Conservation (phyloP, 2,113 vertebrate genomes). For the Abramis brama region DNA sequence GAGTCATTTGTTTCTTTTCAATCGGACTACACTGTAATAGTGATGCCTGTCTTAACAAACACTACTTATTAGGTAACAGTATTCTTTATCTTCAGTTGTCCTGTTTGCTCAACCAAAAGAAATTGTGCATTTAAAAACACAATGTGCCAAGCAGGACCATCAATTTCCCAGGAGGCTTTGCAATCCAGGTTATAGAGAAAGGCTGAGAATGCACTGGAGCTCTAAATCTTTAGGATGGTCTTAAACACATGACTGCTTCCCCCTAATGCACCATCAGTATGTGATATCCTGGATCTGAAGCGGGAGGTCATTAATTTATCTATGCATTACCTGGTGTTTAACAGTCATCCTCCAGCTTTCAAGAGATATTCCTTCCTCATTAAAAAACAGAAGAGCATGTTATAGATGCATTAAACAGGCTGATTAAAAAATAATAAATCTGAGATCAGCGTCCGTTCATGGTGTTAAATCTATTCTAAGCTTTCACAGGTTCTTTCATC, state of each 20-base stretch:
- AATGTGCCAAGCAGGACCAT: constrained; percentile 38
- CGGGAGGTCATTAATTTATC: constrained; percentile 63
- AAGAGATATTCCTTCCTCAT: constrained; percentile 6
- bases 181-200: constrained; percentile 16
- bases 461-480: constrained; percentile 13
- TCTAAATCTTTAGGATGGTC: constrained; percentile 65
- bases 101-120: not conserved
- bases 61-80: not conserved
- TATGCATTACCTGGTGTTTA: constrained; percentile 62
- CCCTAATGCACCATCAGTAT: constrained; percentile 65
- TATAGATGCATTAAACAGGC: not conserved
- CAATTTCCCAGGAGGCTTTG: constrained; percentile 50
- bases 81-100: not conserved
- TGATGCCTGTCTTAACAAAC: not conserved
- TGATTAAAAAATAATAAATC: not conserved
- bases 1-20: not conserved
- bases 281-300: constrained; percentile 54
- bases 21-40: not conserved
- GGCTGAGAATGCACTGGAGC: constrained; percentile 34
- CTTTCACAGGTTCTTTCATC: constrained; percentile 7
- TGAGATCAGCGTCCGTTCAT: not conserved
- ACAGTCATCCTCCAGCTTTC: constrained; percentile 51
- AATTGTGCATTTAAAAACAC: constrained; percentile 29
- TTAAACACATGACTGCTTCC: constrained; percentile 57
- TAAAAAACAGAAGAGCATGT: not conserved